phyloP scores from a whole-genome alignment of 2,797 vertebrate genomes.

The Pelochelys cantorii region DNA sequence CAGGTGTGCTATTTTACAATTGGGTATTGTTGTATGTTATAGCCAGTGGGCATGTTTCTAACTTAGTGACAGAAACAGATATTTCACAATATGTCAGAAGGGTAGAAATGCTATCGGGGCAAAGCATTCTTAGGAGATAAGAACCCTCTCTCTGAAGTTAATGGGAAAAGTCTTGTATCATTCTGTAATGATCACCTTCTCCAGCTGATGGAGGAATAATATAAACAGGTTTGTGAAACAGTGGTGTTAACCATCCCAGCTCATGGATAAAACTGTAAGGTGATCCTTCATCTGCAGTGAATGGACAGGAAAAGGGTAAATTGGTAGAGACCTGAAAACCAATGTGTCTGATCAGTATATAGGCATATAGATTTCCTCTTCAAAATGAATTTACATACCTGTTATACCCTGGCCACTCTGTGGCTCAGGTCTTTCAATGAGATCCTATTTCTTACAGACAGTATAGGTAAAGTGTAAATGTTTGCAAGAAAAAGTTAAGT shows the following conservation, averaged over 20 bases:
- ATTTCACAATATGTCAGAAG: not conserved
- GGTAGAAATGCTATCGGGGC: not conserved
- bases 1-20: conserved; percentile 1
- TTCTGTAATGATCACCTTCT: not conserved
- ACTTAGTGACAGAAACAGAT: not conserved
- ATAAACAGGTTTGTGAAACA: not conserved
- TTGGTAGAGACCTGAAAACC: not conserved
- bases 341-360: not conserved
- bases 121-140: fast-evolving
- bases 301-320: not conserved
- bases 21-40: conserved; percentile 10
- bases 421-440: not conserved
- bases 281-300: not conserved
- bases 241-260: not conserved
- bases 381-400: not conserved
- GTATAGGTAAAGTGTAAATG: not conserved
- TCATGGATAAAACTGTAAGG: not conserved
- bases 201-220: conserved; percentile 1
- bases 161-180: not conserved
- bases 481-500: not conserved
- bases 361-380: not conserved
- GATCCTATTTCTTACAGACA: not conserved
- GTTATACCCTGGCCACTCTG: not conserved
- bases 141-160: not conserved
- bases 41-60: too few species aligned